Evolutionary conservation across 2,113 vertebrate species (phyloP).

Genomic region (Thymallus thymallus): DNA sequence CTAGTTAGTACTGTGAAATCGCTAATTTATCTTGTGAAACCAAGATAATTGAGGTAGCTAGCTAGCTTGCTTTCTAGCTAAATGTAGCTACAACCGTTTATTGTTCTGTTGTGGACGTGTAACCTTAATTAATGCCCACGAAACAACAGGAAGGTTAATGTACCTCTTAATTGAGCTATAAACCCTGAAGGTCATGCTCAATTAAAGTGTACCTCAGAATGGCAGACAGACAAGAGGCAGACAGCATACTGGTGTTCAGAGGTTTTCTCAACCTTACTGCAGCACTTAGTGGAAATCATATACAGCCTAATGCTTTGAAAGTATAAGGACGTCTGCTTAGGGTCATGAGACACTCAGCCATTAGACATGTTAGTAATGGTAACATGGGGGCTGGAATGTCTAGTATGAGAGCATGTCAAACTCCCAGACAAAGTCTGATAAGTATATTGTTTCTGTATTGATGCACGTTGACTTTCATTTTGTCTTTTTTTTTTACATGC

Average conservation of each 20-base stretch:
- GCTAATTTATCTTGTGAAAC: background rate
- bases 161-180: slow-evolving; percentile 17
- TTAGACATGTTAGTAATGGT: too few species aligned
- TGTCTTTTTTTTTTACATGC: too few species aligned
- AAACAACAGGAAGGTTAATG: slow-evolving; percentile 28
- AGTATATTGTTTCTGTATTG: too few species aligned
- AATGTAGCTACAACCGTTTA: too few species aligned
- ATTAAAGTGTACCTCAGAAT: slow-evolving; percentile 22
- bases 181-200: slow-evolving; percentile 22
- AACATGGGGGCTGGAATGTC: too few species aligned
- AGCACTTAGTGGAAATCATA: background rate
- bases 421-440: too few species aligned
- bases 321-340: background rate
- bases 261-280: background rate
- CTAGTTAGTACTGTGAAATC: too few species aligned
- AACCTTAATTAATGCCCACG: slow-evolving; percentile 27
- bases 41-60: background rate
- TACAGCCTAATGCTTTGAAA: background rate
- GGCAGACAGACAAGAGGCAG: slow-evolving; percentile 7
- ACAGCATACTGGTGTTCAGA: background rate
- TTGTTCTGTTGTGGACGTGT: slow-evolving; percentile 41
- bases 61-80: background rate
- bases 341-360: too few species aligned
- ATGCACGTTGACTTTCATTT: too few species aligned
- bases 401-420: too few species aligned